Base-by-base conservation (phyloP, 2,113 vertebrate species). In the Nycticorax nycticorax region DNA sequence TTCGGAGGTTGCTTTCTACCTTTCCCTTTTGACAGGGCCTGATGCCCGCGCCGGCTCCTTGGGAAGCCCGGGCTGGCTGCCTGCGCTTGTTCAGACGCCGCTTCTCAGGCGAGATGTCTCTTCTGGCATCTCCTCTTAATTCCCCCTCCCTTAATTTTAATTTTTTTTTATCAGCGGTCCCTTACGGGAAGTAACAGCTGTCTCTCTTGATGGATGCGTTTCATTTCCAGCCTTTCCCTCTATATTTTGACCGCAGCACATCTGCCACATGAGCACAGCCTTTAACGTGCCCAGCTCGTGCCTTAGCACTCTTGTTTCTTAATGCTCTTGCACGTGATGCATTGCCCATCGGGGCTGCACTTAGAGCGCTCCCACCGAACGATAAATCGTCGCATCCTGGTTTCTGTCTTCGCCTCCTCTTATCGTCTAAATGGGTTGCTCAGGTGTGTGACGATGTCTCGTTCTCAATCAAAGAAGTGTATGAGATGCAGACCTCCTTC, bases 271-370 rank as follows among this genome's bases (percentile, higher is more conserved):
- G 23, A 19, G 47, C 12, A 4, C 7, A 35, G 47, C 39, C 66
- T 45, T 72, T 19, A 50, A 32, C 26, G 72, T 52, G 4, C 52
- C 3, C 66, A 57, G 78, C 48, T 47, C 3, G 0, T 63, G 45
- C 28, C 80, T 21, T 17, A 21, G 37, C 24, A 4, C 50, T 37
- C 23, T 14, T 11, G 11, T 52, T 69, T 17, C 64, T 20, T 33
- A 6, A 48, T 59, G 35, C 39, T 59, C 82, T 81, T 45, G 41
- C 43, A 35, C 20, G 0, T 30, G 8, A 39, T 15, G n/a, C 45
- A 6, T 32, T 23, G 60, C 6, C 63, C 6, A 2, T 32, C 0
- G 0, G 57, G 56, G 52, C 64, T 37, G 2, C 22, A 0, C 43
- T 67, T 37, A 5, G 60, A 56, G 43, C 4, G 24, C 5, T 63